phyloP scores from a whole-genome alignment of 2,888 invertebrate species.

The Campoletis raptor region DNA sequence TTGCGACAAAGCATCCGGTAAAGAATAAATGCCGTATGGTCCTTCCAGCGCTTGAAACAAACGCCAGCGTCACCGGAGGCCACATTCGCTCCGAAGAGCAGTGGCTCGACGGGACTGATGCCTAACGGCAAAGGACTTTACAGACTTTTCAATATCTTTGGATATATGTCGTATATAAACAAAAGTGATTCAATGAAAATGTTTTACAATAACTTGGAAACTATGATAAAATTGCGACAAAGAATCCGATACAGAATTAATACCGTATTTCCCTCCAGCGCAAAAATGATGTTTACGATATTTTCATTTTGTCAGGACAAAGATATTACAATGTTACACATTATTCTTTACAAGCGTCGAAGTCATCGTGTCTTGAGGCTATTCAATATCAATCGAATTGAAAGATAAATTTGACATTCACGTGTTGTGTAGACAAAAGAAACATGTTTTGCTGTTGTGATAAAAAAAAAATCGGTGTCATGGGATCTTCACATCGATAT shows the following conservation, averaged over 20 bases:
- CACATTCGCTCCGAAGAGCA: too few species aligned
- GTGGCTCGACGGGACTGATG: too few species aligned
- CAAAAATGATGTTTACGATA: not conserved
- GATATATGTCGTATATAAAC: too few species aligned
- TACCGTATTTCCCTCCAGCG: not conserved
- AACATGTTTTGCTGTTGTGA: slow-evolving; percentile 1
- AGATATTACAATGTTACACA: not conserved
- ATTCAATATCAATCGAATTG: not conserved
- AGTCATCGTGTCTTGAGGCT: not conserved
- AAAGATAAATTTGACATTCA: not conserved
- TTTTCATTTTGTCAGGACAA: not conserved
- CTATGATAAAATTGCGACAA: not conserved
- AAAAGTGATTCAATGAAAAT: too few species aligned
- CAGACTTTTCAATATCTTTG: too few species aligned
- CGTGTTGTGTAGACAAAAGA: not conserved
- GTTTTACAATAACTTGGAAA: not conserved
- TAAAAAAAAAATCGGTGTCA: not conserved
- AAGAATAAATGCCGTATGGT: too few species aligned
- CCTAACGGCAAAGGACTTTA: too few species aligned
- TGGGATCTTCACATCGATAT: not conserved
- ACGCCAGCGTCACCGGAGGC: too few species aligned
- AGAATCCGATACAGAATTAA: not conserved
- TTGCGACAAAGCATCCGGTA: too few species aligned
- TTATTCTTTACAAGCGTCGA: not conserved
- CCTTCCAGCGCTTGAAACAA: not conserved